Evolutionary conservation across 2,888 invertebrate genomes (phyloP), one percentile per base, ranked within the genome.

Genomic region (Dichetophora obliterata): DNA sequence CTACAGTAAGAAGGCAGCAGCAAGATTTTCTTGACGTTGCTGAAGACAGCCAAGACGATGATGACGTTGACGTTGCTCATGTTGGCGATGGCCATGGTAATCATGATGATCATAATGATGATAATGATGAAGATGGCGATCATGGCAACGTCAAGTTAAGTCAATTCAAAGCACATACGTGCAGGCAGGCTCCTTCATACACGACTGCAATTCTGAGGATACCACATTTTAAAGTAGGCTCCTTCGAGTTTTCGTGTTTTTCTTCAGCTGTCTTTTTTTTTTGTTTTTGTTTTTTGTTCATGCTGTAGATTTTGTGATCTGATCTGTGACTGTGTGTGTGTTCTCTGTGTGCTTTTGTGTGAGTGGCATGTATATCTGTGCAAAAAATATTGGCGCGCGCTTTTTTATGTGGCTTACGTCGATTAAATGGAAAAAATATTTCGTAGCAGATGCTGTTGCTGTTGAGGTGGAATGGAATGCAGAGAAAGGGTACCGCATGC

Each of bases 361-460:
- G 52, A n/a, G 19, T 71, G 37, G 54, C 19, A 31, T 63, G 16
- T 74, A 27, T 66, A 8, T 74, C 34, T 65, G 63, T 65, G 71
- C 59, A 37, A 74, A 37, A 74, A 74, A 74, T 66, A 74, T 74
- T 74, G 74, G 74, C 74, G 74, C 74, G 74, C 74, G 65, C 54
- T 74, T 74, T 73, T 43, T 68, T 65, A 19, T 22, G 54, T 48
- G 48, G 48, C 24, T 34, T 61, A 61, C 61, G 72, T 61, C 61
- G 72, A 59, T 61, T 72, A 72, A 74, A 50, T 14, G 27, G n/a
- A 52, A 54, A 66, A 54, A 74, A 54, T n/a, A 61, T 27, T 37
- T 37, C 52, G 66, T 24, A 66, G 74, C 65, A 52, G 65, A 48
- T 63, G 63, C 63, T 63, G 63, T 14, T 37, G 69, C 61, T 11